Evolutionary conservation across 2,113 vertebrate species (phyloP).

Genomic region (Psilopsiagon aurifrons): DNA sequence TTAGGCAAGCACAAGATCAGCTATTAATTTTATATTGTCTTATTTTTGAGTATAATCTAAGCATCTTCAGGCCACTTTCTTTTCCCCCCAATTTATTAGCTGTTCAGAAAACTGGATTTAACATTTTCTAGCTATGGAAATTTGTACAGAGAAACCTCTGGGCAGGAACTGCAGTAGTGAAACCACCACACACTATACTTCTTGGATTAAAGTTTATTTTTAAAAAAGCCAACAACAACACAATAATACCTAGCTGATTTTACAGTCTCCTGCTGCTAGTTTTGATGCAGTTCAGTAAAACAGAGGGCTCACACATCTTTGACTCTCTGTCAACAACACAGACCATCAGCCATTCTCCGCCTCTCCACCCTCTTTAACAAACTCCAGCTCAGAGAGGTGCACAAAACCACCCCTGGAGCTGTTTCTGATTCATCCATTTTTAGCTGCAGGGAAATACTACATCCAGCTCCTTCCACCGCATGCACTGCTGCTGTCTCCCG

Average conservation of each 20-base stretch:
- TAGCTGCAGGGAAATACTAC: background rate
- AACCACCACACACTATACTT: background rate
- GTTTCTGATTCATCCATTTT: background rate
- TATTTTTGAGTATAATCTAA: background rate
- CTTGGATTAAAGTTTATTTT: background rate
- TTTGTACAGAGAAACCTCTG: fast-evolving
- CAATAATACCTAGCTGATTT: background rate
- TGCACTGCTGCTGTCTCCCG: background rate
- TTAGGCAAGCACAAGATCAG: background rate
- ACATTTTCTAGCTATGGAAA: background rate
- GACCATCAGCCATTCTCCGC: background rate
- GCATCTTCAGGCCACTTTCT: background rate
- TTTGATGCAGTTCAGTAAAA: background rate
- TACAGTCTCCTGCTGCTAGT: background rate
- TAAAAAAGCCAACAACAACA: background rate
- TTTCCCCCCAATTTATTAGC: background rate
- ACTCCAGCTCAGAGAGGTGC: background rate
- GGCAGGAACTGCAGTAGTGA: background rate
- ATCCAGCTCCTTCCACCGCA: background rate
- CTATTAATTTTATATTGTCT: background rate
- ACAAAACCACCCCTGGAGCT: background rate
- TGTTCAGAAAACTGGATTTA: background rate
- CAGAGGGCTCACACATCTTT: background rate
- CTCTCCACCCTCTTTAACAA: background rate
- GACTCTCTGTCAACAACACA: background rate